phyloP scores from a whole-genome alignment of 2,888 invertebrate species.

The Pachycephus smyrnensis region DNA sequence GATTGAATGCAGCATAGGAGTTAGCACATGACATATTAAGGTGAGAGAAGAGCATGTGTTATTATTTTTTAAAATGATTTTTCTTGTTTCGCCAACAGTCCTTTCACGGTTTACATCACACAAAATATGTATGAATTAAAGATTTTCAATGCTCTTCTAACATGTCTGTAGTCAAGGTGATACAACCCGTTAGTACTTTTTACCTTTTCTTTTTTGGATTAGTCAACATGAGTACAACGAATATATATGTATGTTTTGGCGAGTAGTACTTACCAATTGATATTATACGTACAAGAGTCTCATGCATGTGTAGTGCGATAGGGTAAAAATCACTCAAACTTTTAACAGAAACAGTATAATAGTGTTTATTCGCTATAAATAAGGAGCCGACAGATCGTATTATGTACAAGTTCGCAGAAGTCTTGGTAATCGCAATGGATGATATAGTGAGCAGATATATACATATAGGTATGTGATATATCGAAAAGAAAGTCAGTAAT shows the following conservation, averaged over 20 bases:
- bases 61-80: not conserved
- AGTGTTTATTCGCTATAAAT: constrained; percentile 10
- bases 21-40: not conserved
- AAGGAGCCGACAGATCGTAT: constrained; percentile 15
- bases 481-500: not conserved
- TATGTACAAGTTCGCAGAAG: constrained; percentile 33
- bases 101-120: not conserved
- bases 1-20: not conserved
- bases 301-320: constrained; percentile 40
- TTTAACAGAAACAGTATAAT: constrained; percentile 7
- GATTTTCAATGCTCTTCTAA: constrained; percentile 2
- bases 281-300: constrained; percentile 32
- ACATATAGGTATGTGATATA: not conserved
- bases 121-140: not conserved
- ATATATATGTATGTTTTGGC: constrained; percentile 25
- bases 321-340: constrained; percentile 14
- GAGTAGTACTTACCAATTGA: constrained; percentile 42
- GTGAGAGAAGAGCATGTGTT: not conserved
- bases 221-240: constrained; percentile 15
- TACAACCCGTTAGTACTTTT: constrained; percentile 2
- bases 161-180: not conserved
- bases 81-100: not conserved
- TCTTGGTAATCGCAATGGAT: not conserved
- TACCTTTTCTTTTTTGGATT: not conserved
- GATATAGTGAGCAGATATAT: not conserved